Evolutionary conservation across 2,113 vertebrate species (phyloP).

Genomic region (Oryzias melastigma): DNA sequence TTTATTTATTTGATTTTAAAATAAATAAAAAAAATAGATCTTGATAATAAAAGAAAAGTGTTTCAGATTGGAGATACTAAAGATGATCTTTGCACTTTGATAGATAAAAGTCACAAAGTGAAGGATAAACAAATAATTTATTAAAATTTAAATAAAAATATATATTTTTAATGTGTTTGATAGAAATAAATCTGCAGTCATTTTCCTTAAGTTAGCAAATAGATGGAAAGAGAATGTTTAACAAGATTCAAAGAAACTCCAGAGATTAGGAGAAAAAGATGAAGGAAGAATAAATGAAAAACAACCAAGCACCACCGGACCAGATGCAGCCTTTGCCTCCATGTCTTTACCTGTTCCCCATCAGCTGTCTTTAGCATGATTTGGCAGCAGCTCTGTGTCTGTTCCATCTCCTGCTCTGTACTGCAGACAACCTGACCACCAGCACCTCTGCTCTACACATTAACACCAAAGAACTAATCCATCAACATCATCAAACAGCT

Average conservation of each 20-base stretch:
- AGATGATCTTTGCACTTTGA: too few relatives aligned
- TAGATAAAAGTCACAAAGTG: too few relatives aligned
- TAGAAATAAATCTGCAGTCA: too few relatives aligned
- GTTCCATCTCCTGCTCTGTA: slow-evolving; percentile 39
- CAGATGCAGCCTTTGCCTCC: slow-evolving; percentile 22
- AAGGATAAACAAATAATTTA: too few relatives aligned
- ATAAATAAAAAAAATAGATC: too few relatives aligned
- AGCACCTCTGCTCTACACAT: slow-evolving; percentile 45
- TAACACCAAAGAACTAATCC: slow-evolving; percentile 56
- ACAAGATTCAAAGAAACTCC: neutral
- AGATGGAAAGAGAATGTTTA: too few relatives aligned
- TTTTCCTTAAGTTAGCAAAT: too few relatives aligned
- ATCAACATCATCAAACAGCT: slow-evolving; percentile 65
- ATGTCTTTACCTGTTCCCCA: slow-evolving; percentile 58
- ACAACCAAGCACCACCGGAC: neutral
- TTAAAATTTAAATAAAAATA: too few relatives aligned
- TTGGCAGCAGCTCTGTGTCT: slow-evolving; percentile 42
- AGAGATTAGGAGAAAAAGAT: slow-evolving; percentile 13
- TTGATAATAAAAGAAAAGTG: too few relatives aligned
- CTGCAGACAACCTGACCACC: slow-evolving; percentile 22
- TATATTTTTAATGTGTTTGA: too few relatives aligned
- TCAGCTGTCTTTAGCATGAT: slow-evolving; percentile 55
- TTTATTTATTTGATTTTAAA: too few relatives aligned
- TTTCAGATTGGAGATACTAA: too few relatives aligned
- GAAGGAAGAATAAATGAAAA: neutral